phyloP scores from a whole-genome alignment of 2,113 vertebrate species.

The Ardeotis arabs region DNA sequence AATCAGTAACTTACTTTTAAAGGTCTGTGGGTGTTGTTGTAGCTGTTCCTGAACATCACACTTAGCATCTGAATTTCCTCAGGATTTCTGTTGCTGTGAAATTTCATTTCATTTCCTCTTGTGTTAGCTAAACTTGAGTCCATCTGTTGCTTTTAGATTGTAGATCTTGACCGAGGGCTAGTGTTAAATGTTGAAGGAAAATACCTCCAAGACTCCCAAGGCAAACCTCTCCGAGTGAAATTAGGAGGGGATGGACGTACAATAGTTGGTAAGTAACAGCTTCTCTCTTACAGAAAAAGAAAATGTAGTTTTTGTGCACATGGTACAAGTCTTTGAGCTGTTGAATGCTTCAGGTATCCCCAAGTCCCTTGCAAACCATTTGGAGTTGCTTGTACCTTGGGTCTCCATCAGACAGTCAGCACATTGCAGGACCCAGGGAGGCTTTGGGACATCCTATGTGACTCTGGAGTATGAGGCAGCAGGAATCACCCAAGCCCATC shows the following conservation, averaged over 20 bases:
- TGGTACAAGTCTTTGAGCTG: background rate
- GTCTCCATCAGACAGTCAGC: background rate
- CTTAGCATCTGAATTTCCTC: background rate
- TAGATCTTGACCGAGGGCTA: constrained; percentile 90
- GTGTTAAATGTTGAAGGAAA: constrained; percentile 92
- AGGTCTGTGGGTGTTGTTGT: background rate
- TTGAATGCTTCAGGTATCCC: background rate
- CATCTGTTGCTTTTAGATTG: constrained; percentile 78
- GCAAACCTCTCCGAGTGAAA: constrained; percentile 89
- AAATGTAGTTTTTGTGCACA: background rate
- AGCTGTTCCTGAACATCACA: background rate
- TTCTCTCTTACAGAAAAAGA: background rate
- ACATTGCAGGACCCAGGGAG: background rate
- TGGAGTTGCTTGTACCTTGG: background rate
- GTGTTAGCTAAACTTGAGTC: background rate
- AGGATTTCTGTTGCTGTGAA: background rate
- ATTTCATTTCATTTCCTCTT: background rate
- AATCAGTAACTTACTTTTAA: background rate
- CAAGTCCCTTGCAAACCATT: background rate
- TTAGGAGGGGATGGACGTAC: constrained; percentile 94
- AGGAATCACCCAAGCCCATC: background rate
- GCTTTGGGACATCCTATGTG: background rate
- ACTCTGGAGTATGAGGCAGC: fast-evolving
- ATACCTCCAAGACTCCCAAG: constrained; percentile 92
- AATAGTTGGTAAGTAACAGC: constrained; percentile 86